phyloP scores from a whole-genome alignment of 2,113 vertebrate species.

The Apistogramma diplotaenia region DNA sequence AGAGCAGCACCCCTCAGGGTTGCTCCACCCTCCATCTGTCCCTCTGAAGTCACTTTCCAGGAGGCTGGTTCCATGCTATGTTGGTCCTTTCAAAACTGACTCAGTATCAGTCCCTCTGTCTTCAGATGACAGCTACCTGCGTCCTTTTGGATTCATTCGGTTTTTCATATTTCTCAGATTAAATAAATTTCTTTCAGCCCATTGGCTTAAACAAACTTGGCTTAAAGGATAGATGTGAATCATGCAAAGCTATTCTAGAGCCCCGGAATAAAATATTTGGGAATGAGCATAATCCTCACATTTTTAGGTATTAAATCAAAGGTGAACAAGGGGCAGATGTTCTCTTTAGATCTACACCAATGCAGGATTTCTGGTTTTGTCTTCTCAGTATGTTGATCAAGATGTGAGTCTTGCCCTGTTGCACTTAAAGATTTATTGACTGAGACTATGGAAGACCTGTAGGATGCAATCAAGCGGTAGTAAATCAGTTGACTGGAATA shows the following conservation, averaged over 20 bases:
- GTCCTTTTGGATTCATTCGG: too few relatives aligned
- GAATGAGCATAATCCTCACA: not conserved
- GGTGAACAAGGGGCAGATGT: not conserved
- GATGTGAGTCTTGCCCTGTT: not conserved
- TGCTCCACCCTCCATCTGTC: too few relatives aligned
- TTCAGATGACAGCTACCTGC: too few relatives aligned
- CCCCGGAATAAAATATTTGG: not conserved
- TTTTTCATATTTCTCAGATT: too few relatives aligned
- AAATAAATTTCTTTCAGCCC: too few relatives aligned
- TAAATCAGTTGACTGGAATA: slow-evolving; percentile 36
- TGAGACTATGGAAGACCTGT: not conserved
- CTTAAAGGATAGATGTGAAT: not conserved
- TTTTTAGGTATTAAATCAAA: not conserved
- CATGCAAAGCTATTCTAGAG: not conserved
- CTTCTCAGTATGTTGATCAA: not conserved
- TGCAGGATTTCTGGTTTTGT: not conserved
- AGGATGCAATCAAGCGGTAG: slow-evolving; percentile 46
- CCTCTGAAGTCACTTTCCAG: too few relatives aligned
- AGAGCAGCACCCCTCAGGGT: too few relatives aligned
- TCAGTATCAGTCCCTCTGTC: too few relatives aligned
- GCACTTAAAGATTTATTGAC: slow-evolving; percentile 17
- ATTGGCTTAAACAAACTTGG: not conserved
- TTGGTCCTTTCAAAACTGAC: too few relatives aligned
- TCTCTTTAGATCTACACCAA: not conserved
- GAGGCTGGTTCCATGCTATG: too few relatives aligned